Conservation (phyloP, 2,797 vertebrate species). For the Spheniscus humboldti region DNA sequence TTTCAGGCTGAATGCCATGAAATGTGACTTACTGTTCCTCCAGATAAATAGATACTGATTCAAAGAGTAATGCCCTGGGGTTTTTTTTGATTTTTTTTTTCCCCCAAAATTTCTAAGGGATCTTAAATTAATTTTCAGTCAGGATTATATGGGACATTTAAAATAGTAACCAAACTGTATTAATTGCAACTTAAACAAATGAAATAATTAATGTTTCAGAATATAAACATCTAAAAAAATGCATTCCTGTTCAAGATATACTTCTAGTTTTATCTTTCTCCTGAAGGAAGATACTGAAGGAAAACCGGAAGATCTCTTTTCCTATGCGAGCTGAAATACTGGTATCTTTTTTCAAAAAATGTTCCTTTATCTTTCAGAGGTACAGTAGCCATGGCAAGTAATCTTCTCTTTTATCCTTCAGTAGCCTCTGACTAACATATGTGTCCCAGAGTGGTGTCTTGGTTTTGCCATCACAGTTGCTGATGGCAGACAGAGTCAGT, state of each 20-base stretch:
- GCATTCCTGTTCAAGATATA: neutral
- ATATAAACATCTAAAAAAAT: neutral
- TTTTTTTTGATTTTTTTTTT: neutral
- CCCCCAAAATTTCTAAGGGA: neutral
- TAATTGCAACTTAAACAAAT: neutral
- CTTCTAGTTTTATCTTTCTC: neutral
- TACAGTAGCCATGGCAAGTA: neutral
- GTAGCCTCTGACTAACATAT: neutral
- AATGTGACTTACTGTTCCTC: neutral
- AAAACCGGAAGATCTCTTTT: neutral
- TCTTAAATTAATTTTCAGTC: neutral
- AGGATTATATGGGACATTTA: neutral
- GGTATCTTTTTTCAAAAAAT: neutral
- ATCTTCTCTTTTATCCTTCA: neutral
- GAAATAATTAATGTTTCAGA: neutral
- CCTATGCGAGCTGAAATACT: neutral
- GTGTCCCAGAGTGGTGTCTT: neutral
- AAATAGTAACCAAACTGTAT: neutral
- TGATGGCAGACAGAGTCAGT: neutral
- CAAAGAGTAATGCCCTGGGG: neutral
- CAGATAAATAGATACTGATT: neutral
- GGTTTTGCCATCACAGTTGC: neutral
- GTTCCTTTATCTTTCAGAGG: neutral
- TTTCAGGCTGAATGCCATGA: neutral
- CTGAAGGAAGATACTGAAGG: neutral